A percentile compares a stretch with the other conserved stretches of the same genome.
phyloP scores from a whole-genome alignment of 64 coral and sea anemone genomes.

The Cladopsammia gracilis region DNA sequence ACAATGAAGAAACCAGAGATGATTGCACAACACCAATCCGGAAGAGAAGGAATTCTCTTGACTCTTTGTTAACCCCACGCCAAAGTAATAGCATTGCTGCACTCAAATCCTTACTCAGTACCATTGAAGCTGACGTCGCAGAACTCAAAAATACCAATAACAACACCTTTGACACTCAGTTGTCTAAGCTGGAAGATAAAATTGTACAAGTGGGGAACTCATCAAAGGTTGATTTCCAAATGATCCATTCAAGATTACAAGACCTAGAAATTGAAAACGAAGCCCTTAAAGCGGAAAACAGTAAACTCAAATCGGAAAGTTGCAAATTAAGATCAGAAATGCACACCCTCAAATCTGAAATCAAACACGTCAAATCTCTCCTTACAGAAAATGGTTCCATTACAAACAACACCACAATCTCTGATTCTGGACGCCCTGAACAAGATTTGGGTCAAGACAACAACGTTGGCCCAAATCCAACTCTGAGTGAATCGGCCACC shows the following conservation, averaged over 20 bases:
- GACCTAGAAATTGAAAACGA: constrained; percentile 37
- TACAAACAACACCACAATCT: background rate
- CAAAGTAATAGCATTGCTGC: background rate
- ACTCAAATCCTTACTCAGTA: background rate
- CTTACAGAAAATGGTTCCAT: background rate
- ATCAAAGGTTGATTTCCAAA: constrained; percentile 28
- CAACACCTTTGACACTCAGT: background rate
- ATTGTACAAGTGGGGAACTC: constrained; percentile 15
- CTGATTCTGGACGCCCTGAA: background rate
- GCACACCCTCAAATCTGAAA: constrained; percentile 4
- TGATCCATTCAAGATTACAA: background rate
- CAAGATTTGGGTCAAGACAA: too few relatives aligned
- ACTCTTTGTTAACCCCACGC: background rate
- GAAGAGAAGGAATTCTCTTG: constrained; percentile 45
- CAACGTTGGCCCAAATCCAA: background rate
- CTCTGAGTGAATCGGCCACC: background rate
- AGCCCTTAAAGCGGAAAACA: background rate
- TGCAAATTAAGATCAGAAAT: background rate
- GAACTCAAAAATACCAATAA: constrained; percentile 19
- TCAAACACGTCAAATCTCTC: background rate
- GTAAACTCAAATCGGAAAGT: background rate
- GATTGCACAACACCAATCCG: background rate
- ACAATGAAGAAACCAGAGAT: background rate
- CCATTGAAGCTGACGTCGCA: constrained; percentile 1
- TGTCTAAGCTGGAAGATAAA: constrained; percentile 19